Percentiles rank a stretch among this genome's conserved stretches.
phyloP scores from a whole-genome alignment of 2,888 invertebrate species.

The Mythimna vitellina region DNA sequence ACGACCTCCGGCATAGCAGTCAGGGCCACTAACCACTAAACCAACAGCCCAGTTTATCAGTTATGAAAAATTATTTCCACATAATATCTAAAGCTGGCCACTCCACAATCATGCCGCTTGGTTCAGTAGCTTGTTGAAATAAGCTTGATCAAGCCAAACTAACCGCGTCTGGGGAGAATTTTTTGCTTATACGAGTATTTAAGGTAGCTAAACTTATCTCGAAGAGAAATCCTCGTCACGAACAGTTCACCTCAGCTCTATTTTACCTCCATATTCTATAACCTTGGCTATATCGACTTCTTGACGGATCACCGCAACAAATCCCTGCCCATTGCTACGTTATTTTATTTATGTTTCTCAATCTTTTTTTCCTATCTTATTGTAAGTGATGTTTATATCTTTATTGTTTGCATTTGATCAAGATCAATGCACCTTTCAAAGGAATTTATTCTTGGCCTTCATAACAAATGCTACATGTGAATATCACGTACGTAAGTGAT shows the following conservation, averaged over 20 bases:
- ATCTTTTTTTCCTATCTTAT: not conserved
- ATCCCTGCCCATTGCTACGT: not conserved
- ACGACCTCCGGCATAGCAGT: too few relatives aligned
- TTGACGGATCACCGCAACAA: not conserved
- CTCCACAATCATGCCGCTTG: too few relatives aligned
- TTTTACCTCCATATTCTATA: not conserved
- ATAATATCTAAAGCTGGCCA: too few relatives aligned
- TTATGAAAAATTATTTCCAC: too few relatives aligned
- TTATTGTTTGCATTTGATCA: slow-evolving; percentile 10
- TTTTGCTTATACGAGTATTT: too few relatives aligned
- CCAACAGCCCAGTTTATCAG: too few relatives aligned
- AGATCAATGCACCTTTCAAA: slow-evolving; percentile 21
- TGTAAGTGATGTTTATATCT: slow-evolving; percentile 7
- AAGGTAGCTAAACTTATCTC: not conserved
- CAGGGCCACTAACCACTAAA: too few relatives aligned
- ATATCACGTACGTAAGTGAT: slow-evolving; percentile 10
- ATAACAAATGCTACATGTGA: slow-evolving; percentile 7
- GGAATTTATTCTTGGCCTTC: not conserved
- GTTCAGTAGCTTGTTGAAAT: too few relatives aligned
- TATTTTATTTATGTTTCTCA: not conserved
- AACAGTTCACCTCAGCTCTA: not conserved
- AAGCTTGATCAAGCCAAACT: too few relatives aligned
- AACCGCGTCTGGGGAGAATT: too few relatives aligned
- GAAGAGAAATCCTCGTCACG: not conserved
- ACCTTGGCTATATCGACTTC: slow-evolving; percentile 10